Evolutionary conservation across 2,888 invertebrate species (phyloP), one percentile per base, ranked within the genome.

Genomic region (Cryptophagus acutangulus): DNA sequence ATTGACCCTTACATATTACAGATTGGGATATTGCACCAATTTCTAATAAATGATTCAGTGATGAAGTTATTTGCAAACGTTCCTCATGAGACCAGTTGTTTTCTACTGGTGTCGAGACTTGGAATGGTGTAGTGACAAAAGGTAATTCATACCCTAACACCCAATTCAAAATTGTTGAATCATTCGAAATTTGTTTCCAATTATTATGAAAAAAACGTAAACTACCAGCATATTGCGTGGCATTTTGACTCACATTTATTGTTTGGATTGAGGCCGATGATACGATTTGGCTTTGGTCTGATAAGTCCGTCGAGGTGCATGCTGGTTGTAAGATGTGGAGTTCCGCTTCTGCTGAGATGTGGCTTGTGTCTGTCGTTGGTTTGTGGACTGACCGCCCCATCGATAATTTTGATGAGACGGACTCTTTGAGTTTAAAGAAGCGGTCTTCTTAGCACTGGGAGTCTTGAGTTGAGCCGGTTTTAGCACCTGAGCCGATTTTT

Each of bases 1-100:
- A 20, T 9, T 20, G 20, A 6, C 20, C 20, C 20, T 41, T 30
- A 12, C 39, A 41, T 12, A 40, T 20, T 8, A 5, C 4, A 16
- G 25, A 34, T 13, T 20, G 24, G 15, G 13, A 20, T 15, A 47
- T 38, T 24, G 39, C 47, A 20, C 41, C 41, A 33, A 35, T 40
- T n/a, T 40, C 28, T 5, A 40, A 4, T 33, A 36, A 33, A 9
- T 39, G 31, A 8, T 34, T 3, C 26, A 39, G 5, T 25, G 24
- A 17, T 13, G 10, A 9, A 4, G 6, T 8, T 8, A 20, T 20
- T 8, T 6, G 9, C 10, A 10, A 13, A 13, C 15, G 12, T 24
- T 35, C 36, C 18, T 36, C 34, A n/a, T 37, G 16, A 10, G 31
- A 36, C 37, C 35, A 41, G 12, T 14, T 30, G 17, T 28, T 29